phyloP scores from a whole-genome alignment of 2,888 invertebrate species.

The Rosalia funebris region DNA sequence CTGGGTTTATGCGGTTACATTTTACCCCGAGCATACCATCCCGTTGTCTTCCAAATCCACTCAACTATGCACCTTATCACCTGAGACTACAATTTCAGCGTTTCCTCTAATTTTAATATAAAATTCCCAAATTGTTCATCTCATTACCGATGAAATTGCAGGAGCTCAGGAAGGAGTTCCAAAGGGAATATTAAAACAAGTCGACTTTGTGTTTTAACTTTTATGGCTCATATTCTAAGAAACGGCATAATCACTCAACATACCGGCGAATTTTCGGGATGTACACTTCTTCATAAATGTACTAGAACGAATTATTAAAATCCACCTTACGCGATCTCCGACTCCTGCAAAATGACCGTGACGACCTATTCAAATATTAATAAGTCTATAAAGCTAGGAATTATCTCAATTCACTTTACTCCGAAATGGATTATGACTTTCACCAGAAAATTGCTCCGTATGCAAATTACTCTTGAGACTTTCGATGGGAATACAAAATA shows the following conservation, averaged over 20 bases:
- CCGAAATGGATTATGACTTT: too few relatives aligned
- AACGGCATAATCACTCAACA: not conserved
- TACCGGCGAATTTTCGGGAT: not conserved
- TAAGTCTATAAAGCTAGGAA: too few relatives aligned
- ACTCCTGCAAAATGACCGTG: not conserved
- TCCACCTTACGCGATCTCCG: not conserved
- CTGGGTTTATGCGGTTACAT: conserved; percentile 32
- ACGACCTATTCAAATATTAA: not conserved
- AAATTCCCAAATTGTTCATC: not conserved
- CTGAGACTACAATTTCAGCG: not conserved
- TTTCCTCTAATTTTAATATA: conserved; percentile 4
- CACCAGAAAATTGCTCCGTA: too few relatives aligned
- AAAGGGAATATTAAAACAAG: not conserved
- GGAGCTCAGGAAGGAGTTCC: too few relatives aligned
- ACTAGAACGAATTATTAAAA: not conserved
- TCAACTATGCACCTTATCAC: conserved; percentile 9
- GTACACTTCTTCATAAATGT: too few relatives aligned
- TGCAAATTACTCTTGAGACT: too few relatives aligned
- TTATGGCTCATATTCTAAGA: not conserved
- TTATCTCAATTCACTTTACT: too few relatives aligned
- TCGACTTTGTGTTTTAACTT: not conserved
- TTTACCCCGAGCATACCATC: conserved; percentile 13
- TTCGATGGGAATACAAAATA: too few relatives aligned
- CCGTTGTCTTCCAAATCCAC: conserved; percentile 15
- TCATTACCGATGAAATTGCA: not conserved